Conservation (phyloP, 2,797 vertebrate genomes). For the Sus cebifrons region DNA sequence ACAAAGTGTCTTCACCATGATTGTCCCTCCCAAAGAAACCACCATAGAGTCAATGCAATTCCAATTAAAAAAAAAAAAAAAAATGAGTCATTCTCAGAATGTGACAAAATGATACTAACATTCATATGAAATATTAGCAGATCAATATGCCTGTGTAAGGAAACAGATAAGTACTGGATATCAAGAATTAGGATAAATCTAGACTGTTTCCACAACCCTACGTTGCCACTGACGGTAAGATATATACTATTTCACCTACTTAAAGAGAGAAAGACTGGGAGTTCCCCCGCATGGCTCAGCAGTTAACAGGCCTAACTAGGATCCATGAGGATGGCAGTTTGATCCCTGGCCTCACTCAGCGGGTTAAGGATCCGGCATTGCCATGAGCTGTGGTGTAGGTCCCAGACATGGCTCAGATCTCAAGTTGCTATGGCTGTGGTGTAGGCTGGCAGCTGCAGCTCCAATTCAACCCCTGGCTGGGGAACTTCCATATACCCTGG, state of each 20-base stretch:
- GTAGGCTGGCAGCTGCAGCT: no score
- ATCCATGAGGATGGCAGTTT: no score
- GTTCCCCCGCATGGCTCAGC: no score
- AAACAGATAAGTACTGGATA: neutral
- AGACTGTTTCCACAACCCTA: neutral
- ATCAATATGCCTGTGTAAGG: neutral
- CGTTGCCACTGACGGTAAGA: neutral
- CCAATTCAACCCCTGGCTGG: no score
- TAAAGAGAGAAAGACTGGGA: neutral
- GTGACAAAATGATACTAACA: conserved; percentile 13
- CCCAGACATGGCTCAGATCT: no score
- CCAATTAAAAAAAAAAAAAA: neutral
- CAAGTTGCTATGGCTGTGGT: no score
- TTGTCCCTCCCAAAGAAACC: neutral
- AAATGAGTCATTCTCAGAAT: conserved; percentile 4
- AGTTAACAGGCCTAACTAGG: no score
- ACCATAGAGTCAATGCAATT: neutral
- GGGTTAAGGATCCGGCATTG: no score
- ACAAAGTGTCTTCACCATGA: neutral
- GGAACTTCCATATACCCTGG: no score
- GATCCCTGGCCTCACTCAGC: no score
- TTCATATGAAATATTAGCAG: neutral
- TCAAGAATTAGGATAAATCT: conserved; percentile 25
- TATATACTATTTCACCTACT: neutral
- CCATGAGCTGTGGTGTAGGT: no score